Evolutionary conservation across 2,113 vertebrate species (phyloP), one percentile per base, ranked within the genome.

Genomic region (Hypanus sabinus): DNA sequence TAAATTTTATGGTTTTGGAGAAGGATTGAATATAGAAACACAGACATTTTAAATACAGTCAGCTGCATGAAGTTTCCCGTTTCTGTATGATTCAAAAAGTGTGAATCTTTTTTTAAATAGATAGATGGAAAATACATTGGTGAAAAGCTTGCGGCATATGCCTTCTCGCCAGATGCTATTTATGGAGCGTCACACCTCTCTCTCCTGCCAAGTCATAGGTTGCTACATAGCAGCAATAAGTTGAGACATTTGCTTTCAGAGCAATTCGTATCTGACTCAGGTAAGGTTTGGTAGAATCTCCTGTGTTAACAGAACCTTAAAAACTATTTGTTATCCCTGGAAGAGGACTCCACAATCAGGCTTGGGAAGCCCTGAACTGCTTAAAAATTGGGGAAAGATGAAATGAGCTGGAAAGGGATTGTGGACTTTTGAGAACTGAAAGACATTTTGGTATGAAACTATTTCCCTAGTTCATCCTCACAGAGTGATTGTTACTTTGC

Each of bases 111-210:
- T 46, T 87, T 92, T 24, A 38, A 16, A 38, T 96, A 99, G 99
- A 95, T 98, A 93, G 96, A 97, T 38, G 98, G 97, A 24, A 95
- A 96, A 93, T 96, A 97, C 95, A 97, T 97, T 0, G 97, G 97
- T 94, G 98, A 99, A 94, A 97, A 95, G 85, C 94, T 99, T 94
- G 95, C 97, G 0, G 98, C 98, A 73, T 99, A 99, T 96, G 96
- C 98, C n/a, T 96, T 95, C 94, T 97, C 96, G 0, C 99, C 98
- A 1, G 99, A 99, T 96, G 97, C 96, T 8, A 95, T 99, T 94
- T 98, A 97, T 9, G 99, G 99, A 76, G 96, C 97, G 0, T 98
- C 99, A 33, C 98, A 98, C 85, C 94, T 99, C 85, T 97, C 95
- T 94, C 96, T 99, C 95, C 96, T 98, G 83, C 97, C 98, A 0